Evolutionary conservation across 1,140 invertebrate genomes (phyloP), one percentile per base, ranked within the genome.

Genomic region (Sycophila sp.): DNA sequence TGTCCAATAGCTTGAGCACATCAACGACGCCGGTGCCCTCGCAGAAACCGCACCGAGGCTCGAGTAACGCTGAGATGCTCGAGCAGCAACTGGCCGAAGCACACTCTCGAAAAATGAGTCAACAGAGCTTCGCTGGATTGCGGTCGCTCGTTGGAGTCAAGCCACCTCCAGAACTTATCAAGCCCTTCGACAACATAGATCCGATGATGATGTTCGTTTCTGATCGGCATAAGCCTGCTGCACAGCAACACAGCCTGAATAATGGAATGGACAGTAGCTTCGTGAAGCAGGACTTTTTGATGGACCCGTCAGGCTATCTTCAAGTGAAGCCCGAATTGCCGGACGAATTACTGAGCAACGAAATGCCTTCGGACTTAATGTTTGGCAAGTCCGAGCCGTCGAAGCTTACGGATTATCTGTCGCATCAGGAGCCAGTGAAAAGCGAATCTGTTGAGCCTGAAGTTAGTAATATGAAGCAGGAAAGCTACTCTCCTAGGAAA

Each of bases 401-500:
- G 13, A 63, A 68, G 4, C 15, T 69, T 0, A 2, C 2, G 5
- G 64, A 72, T 8, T 66, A 47, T 24, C 8, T 72, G 30, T 56
- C 63, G 10, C 49, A 19, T 8, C 19, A 66, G 0, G 56, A 68
- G 8, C 8, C 58, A 2, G 8, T 38, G 1, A 62, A 63, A 17
- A 42, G 3, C 0, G 60, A 70, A 34, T 0, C 19, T 13, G 19
- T 34, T 26, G 51, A 68, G n/a, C 32, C 17, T 0, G 68, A 64
- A n/a, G 26, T 56, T 6, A n/a, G 10, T 7, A 53, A 2, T 17
- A 2, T 60, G 0, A 70, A 58, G n/a, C 58, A 68, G 7, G 72
- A 75, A 7, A 70, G 56, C 42, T 69, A 80, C 2, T 84, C 83
- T 11, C 83, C 84, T 0, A 73, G 83, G 22, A 86, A 85, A n/a